Evolutionary conservation across 1,140 invertebrate genomes (phyloP), one percentile per base, ranked within the genome.

Genomic region (Palaemon carinicauda): DNA sequence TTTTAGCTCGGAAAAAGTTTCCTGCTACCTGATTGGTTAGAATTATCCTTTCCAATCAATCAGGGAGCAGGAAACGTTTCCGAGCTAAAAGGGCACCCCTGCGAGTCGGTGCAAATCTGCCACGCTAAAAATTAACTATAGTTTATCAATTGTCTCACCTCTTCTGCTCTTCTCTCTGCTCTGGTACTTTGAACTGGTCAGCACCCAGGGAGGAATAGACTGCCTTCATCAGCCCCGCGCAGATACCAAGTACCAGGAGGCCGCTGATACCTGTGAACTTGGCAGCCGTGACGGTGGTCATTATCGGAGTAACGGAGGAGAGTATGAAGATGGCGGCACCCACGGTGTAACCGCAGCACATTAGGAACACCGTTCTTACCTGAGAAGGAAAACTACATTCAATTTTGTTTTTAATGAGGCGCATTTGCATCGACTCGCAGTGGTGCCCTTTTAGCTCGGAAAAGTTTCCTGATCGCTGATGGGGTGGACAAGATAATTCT

Each of bases 321-420:
- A 88, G 75, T 1, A 56, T 80, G 74, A 84, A 88, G 75, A 88
- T 73, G 5, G n/a, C 50, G 1, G 87, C 52, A 7, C 87, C 87
- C 12, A 88, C 60, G 10, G 80, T 79, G 78, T 85, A 88, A 19
- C 87, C 75, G 60, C 87, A 88, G 52, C 87, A 88, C 87, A 88
- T 88, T 17, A 73, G 14, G 41, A 85, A 74, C 60, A 85, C 82
- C 33, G 80, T 80, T 9, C 75, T 74, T 9, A 74, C 79, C 82
- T 88, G 82, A 0, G 54, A 54, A 65, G 21, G 29, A 27, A 33
- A 41, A n/a, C n/a, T n/a, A n/a, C n/a, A n/a, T n/a, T n/a, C n/a
- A n/a, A n/a, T n/a, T n/a, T n/a, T n/a, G n/a, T n/a, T n/a, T n/a
- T n/a, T n/a, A n/a, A n/a, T n/a, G n/a, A n/a, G n/a, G n/a, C n/a